Evolutionary conservation across 1,140 invertebrate genomes (phyloP), one percentile per base, ranked within the genome.

Genomic region (Eulimnadia texana): DNA sequence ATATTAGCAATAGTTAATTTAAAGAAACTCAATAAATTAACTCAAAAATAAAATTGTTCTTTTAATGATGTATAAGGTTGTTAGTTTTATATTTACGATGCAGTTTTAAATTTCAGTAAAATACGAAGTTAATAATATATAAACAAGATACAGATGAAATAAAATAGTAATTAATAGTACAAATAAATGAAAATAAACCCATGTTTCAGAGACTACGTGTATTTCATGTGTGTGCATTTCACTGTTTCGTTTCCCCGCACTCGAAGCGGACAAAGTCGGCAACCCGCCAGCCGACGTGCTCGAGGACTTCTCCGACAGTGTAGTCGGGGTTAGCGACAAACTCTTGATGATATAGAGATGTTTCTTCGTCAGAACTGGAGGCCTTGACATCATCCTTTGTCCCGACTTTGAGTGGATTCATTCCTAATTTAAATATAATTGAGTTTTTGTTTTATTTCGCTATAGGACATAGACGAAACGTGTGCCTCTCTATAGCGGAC

Each of bases 261-360:
- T 91, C 88, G 72, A 85, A 91, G 52, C 90, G 79, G 61, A 84
- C 79, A 74, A 88, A 95, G 71, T 92, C 88, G n/a, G 88, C 58
- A 27, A 93, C 73, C 70, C 82, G 75, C 1, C 84, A 71, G 64
- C 81, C 75, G 68, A 84, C 78, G 61, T 83, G 78, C 28, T 81
- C 70, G 20, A 93, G 68, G 19, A 90, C 74, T 60, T 93, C 82
- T 24, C 82, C 79, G 1, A 94, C 83, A 3, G 79, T 86, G 6
- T 82, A 67, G 53, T 75, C 76, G 2, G 85, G 78, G 71, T 95
- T 86, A 3, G 90, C 68, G n/a, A 95, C 72, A 71, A 85, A 95
- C 68, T 93, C 90, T 75, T 95, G 92, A 70, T 82, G 82, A 55
- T 94, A 80, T 58, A 96, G 77, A 66, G 78, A 80, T n/a, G 67